These are phyloP conservation scores for Peucedramus taeniatus DNA, from an alignment of 2,113 vertebrate genomes.

Conservation along the genomic window DNA sequence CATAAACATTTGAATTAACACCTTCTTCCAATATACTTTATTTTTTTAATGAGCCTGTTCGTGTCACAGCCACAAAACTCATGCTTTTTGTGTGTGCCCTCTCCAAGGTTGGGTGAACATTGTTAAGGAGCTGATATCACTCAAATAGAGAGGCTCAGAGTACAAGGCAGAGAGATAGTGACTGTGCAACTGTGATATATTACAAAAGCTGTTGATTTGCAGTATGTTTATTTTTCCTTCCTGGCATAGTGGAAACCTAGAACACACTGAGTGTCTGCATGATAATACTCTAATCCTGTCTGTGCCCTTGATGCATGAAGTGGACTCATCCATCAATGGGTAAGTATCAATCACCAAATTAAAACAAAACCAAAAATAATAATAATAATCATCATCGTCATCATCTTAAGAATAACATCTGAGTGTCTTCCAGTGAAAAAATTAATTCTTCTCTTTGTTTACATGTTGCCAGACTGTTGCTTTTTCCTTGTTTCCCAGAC, in stretches of 20 bases:
- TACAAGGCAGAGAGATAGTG: not conserved
- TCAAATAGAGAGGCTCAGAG: not conserved
- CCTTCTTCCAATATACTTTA: not conserved
- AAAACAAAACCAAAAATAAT: not conserved
- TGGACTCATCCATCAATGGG: slow-evolving; percentile 90
- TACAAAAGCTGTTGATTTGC: not conserved
- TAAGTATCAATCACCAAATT: slow-evolving; percentile 67
- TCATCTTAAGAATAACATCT: not conserved
- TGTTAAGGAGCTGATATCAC: not conserved
- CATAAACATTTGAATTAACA: not conserved
- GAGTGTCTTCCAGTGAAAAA: not conserved
- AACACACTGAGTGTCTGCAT: slow-evolving; percentile 77
- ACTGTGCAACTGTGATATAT: not conserved
- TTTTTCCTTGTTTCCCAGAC: not conserved
- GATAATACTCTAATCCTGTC: slow-evolving; percentile 87
- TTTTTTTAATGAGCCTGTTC: not conserved
- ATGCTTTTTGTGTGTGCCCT: not conserved
- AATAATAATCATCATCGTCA: not conserved
- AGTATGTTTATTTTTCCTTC: not conserved
- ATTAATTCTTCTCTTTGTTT: not conserved
- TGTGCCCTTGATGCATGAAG: slow-evolving; percentile 89
- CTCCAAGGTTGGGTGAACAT: not conserved
- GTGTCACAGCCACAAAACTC: not conserved
- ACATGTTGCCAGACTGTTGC: not conserved
- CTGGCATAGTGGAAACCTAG: slow-evolving; percentile 82